These are phyloP conservation scores for Phyllopteryx taeniolatus DNA, from an alignment of 2,113 vertebrate genomes.

Conservation along the genomic window DNA sequence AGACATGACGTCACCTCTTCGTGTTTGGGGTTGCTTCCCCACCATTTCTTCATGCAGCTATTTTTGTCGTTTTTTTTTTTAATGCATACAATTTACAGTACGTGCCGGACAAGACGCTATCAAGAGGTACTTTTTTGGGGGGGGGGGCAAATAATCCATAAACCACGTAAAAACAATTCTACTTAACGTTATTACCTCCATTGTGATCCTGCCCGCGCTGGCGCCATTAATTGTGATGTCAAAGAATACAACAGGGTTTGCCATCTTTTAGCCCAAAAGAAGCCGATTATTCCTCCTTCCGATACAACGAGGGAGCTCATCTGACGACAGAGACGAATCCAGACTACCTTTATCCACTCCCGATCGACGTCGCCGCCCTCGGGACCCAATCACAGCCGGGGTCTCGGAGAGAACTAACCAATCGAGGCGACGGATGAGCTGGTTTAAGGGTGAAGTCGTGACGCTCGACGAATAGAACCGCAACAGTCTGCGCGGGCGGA, in stretches of 20 bases:
- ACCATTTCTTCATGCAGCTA: too few relatives aligned
- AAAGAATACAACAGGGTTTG: conserved; percentile 74
- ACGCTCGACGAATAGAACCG: rapidly evolving
- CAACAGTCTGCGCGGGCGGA: background rate
- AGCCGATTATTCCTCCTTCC: background rate
- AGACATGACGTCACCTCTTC: background rate
- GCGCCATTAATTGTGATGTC: conserved; percentile 63
- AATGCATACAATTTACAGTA: too few relatives aligned
- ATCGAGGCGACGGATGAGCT: background rate
- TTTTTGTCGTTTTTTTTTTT: too few relatives aligned
- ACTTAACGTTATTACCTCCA: conserved; percentile 70
- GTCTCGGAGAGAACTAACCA: conserved; percentile 2
- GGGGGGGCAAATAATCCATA: background rate
- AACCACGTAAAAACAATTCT: background rate
- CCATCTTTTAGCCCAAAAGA: conserved; percentile 50
- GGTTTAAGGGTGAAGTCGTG: background rate
- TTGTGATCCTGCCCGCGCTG: conserved; percentile 65
- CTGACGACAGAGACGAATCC: background rate
- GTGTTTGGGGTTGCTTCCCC: background rate
- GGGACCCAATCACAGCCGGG: conserved; percentile 32
- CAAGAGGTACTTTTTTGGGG: background rate
- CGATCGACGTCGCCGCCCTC: background rate
- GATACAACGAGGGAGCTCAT: too few relatives aligned
- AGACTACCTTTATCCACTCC: background rate
- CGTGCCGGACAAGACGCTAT: background rate